These are phyloP conservation scores for Nomada fucata DNA, from an alignment of 2,888 invertebrate genomes.

Conservation along the genomic window DNA sequence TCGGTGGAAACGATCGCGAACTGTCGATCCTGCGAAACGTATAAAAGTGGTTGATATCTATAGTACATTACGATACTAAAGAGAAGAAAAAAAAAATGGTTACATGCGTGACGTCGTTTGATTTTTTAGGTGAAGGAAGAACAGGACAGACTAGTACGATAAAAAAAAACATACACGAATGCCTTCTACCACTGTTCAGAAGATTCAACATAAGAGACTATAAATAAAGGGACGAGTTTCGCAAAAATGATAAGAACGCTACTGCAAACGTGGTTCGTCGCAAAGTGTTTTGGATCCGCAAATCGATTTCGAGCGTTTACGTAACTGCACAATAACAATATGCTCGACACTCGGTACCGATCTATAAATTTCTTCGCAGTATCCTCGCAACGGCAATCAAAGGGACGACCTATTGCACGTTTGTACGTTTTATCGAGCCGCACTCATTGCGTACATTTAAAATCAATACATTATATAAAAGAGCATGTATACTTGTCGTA, in stretches of 20 bases:
- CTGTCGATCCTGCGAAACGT: constrained; percentile 20
- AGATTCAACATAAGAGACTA: neutral
- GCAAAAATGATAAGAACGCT: neutral
- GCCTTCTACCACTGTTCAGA: neutral
- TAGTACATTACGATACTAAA: too few species aligned
- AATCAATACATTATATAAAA: constrained; percentile 55
- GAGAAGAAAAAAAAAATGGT: constrained; percentile 18
- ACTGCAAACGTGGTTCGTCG: constrained; percentile 22
- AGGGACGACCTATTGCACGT: constrained; percentile 57
- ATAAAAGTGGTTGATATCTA: constrained; percentile 38
- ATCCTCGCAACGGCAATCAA: constrained; percentile 13
- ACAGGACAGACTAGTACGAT: neutral
- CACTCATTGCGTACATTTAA: constrained; percentile 41
- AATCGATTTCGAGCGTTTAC: constrained; percentile 40
- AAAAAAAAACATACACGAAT: neutral
- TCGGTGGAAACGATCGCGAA: neutral
- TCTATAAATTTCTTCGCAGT: neutral
- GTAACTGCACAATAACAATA: constrained; percentile 33
- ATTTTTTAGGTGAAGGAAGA: constrained; percentile 34
- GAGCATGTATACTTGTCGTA: constrained; percentile 52
- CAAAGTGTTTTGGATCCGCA: neutral
- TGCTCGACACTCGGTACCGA: constrained; percentile 22
- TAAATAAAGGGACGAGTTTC: neutral
- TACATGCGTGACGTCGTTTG: constrained; percentile 20
- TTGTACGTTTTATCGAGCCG: constrained; percentile 27